Base-by-base conservation (phyloP, 30 jellyfish, hydroid and myxozoan genomes). In the Aurelia coerulea region DNA sequence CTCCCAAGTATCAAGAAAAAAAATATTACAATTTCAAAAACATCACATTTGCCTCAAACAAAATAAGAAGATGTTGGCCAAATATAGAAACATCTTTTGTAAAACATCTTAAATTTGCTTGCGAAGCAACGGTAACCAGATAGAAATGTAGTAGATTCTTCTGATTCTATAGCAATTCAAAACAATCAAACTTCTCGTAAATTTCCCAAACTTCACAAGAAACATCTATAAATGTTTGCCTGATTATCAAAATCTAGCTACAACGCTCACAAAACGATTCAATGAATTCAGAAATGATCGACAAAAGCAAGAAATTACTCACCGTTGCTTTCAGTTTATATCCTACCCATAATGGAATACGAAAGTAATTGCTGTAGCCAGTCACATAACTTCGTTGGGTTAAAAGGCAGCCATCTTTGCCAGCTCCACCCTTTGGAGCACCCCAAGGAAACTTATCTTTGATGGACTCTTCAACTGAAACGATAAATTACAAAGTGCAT, bases 291-390 rank as follows among this genome's bases (percentile, higher is more conserved):
- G 29, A 23, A 23, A 17, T 23, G 3, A 68, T 17, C 0, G 32
- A 17, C 54, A 68, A 68, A 66, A 5, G 10, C 1, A 7, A 68
- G 53, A 10, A 75, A 2, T 35, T 56, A 54, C 56, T 33, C n/a
- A 82, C 98, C 98, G 72, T n/a, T 33, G 84, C 62, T 4, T 65
- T 66, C 37, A 86, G 84, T 34, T 72, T 66, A 62, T 91, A 91
- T 6, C 89, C 96, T 35, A 91, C 98, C 92, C 96, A 85, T 49
- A 79, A 50, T 5, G 98, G 98, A 49, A 91, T 72, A 53, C 65
- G 96, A 69, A 85, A 75, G 18, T 51, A 53, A 18, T 73, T 49
- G 63, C 90, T 91, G 83, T 91, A 91, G 35, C 86, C 96, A 1
- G 87, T 91, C 52, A 91, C 82, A 72, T 58, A 91, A 41, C 76